Conservation (phyloP, 2,797 vertebrate genomes). For the Pseudomugil tenellus region DNA sequence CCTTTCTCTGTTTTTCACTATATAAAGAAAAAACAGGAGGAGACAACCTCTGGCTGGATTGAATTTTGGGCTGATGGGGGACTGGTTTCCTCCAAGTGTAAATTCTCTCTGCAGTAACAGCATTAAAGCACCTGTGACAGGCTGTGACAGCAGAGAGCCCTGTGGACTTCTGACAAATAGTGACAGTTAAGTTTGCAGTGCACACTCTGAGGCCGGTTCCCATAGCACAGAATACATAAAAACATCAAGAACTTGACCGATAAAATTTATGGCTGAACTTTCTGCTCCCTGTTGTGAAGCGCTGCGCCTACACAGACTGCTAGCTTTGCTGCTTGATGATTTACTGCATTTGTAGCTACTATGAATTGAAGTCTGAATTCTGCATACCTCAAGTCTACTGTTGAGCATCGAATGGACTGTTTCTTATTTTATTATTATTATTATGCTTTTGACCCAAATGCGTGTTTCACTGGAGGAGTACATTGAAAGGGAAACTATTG, state of each 20-base stretch:
- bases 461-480: slow-evolving; percentile 41
- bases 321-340: slow-evolving; percentile 55
- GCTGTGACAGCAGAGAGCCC: slow-evolving; percentile 58
- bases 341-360: slow-evolving; percentile 66
- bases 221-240: slow-evolving; percentile 56
- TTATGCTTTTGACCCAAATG: slow-evolving; percentile 65
- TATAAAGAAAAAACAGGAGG: slow-evolving; percentile 46
- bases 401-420: slow-evolving; percentile 43
- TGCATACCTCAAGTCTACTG: slow-evolving; percentile 57
- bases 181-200: slow-evolving; percentile 40
- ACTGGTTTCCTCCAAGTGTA: slow-evolving; percentile 60
- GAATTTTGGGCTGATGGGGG: slow-evolving; percentile 57
- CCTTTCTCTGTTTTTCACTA: slow-evolving; percentile 45
- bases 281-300: slow-evolving; percentile 57
- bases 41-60: slow-evolving; percentile 64
- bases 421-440: slow-evolving; percentile 43
- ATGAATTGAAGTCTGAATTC: slow-evolving; percentile 54
- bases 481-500: slow-evolving; percentile 27
- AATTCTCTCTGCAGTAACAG: slow-evolving; percentile 57
- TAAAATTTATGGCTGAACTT: slow-evolving; percentile 73
- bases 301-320: slow-evolving; percentile 51
- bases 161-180: slow-evolving; percentile 31
- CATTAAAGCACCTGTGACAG: slow-evolving; percentile 71
- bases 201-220: slow-evolving; percentile 39
- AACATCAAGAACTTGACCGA: slow-evolving; percentile 50